Base-by-base conservation (phyloP, 2,888 invertebrate genomes). In the Diaphora mendica region DNA sequence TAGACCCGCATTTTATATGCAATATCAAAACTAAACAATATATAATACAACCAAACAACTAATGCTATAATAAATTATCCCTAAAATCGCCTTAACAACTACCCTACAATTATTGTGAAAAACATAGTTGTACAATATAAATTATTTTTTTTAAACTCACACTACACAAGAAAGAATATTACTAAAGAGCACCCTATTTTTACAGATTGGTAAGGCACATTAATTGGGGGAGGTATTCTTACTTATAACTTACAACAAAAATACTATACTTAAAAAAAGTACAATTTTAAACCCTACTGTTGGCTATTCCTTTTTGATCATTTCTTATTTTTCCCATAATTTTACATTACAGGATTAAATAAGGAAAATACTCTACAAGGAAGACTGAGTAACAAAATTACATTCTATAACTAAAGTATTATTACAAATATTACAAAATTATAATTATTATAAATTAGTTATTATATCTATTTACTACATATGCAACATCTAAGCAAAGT, bases 1-100 rank as follows among this genome's bases (percentile, higher is more conserved):
- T 88, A 92, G 89, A 95, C 94, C 94, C 94, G 93, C 94, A 93
- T 94, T 89, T 86, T 86, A 85, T 89, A 91, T 91, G 91, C 89
- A 90, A 91, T 88, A 89, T 87, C 83, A 79, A 82, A 83, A 82
- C 81, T 85, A 87, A 83, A 78, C 74, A 75, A 74, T 79, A 82
- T 91, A 92, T 89, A 86, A 89, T 93, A 93, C 93, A 94, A 92
- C 89, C 88, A 48, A 90, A 82, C 81, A 78, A 74, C 80, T 86
- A 82, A 7, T 17, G 78, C 82, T 89, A 89, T 79, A 90, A 92
- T 92, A 91, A 92, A 89, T 92, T 93, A 91, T 86, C 79, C 64
- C 89, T 91, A 91, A 84, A 82, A 80, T 74, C 48, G 42, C 71
- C 64, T 76, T 79, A 74, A 74, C 59, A 62, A 71, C 72, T 76